Evolutionary conservation across 1,140 invertebrate species (phyloP), one percentile per base, ranked within the genome.

Genomic region (Caenorhabditis tropicalis): DNA sequence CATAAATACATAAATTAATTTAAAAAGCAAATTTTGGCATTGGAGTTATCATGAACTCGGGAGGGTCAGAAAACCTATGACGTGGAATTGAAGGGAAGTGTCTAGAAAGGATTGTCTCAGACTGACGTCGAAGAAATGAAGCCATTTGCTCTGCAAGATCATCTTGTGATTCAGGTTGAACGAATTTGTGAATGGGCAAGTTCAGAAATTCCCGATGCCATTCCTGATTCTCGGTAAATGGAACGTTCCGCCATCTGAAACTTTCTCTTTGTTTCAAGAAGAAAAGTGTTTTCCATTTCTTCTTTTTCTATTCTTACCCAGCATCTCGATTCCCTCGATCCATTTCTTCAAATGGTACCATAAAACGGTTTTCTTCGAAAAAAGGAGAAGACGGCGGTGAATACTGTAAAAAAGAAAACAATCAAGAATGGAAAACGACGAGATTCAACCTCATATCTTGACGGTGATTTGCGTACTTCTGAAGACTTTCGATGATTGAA

Each of bases 71-170:
- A n/a, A 74, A 74, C 9, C 36, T 33, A 43, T 74, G 65, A 29
- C 39, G 51, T 74, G 51, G 82, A 82, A 82, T 33, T 31, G 56
- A 49, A 43, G 82, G 82, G 33, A 82, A 82, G 27, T 82, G 82
- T 46, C 82, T 82, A 36, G 82, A 58, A n/a, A 82, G 24, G 27
- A 82, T 82, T 0, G 46, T 31, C 33, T 82, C 82, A 19, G 82
- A 82, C 29, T 70, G 56, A 46, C 82, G 46, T n/a, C 82, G 46
- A 29, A 82, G 60, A 15, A 65, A 58, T 1, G 82, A 58, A 2
- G 82, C 82, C 82, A 82, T 82, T 19, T 65, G 56, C 39, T 82
- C 82, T 9, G 65, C 36, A 7, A 74, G 36, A 24, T 74, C 33
- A 43, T 74, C 65, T 43, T 74, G 65, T 1, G 65, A 74, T 46